Evolutionary conservation across 2,888 invertebrate species (phyloP), one percentile per base, ranked within the genome.

Genomic region (Liodrosophila aerea): DNA sequence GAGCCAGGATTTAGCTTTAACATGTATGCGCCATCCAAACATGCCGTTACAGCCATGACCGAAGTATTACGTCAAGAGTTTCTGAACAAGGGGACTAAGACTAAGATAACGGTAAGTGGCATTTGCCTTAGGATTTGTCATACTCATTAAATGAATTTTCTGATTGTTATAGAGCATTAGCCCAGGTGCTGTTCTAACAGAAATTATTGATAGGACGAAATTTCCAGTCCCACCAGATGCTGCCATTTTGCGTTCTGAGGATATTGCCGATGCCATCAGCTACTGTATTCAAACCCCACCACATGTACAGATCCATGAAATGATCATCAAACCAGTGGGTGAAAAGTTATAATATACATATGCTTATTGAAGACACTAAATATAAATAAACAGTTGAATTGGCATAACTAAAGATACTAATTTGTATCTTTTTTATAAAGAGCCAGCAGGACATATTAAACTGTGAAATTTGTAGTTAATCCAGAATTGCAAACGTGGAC

Each of bases 61-160:
- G 87, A 86, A 57, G 72, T 71, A 4, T 64, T 85, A 22, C 71
- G 87, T 1, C 78, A 87, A 33, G 88, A 88, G 58, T 80, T 88
- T 37, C 46, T 39, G 2, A 60, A 45, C 18, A 61, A 64, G 47
- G 70, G 69, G 3, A 68, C 71, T 2, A 73, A 75, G 29, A 62
- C 67, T 18, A 64, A 74, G 41, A 41, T 73, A 7, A 66, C 75
- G 3, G 75, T 75, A 50, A 53, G 69, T n/a, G n/a, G n/a, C n/a
- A n/a, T n/a, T n/a, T n/a, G n/a, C n/a, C n/a, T n/a, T n/a, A 5
- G 0, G 12, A 16, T n/a, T 29, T 13, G 7, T 12, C 5, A 8
- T 7, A 11, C 13, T 4, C 11, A 29, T 7, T 7, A n/a, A 7
- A 7, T 39, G 16, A 1, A 8, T 13, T 12, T 12, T 1, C 8